Base-by-base conservation (phyloP, 1,140 invertebrate species). In the Agrilus planipennis region DNA sequence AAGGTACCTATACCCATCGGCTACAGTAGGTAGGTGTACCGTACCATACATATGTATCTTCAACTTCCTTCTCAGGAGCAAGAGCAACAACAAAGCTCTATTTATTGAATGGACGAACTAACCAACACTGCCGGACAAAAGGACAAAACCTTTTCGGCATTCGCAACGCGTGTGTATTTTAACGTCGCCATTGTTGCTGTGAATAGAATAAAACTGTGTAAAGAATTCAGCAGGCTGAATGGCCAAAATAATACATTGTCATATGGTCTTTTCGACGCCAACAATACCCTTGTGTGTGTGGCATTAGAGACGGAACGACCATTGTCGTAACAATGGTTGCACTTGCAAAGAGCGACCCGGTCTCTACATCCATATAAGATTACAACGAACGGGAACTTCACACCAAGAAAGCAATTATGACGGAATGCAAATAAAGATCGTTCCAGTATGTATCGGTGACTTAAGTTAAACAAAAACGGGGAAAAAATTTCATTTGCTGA, bases 151-250 rank as follows among this genome's bases (percentile, higher is more conserved):
- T 58, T n/a, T 58, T 57, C 54, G 58, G 58, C 51, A 56, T 60
- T 57, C 47, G 53, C 47, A 58, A 58, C 57, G 55, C 56, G 58
- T 58, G 56, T 60, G 55, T 60, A 60, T 58, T 58, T 60, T 57
- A 57, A 54, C 51, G 36, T 51, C 28, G 49, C 53, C 47, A 51
- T 59, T 58, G 55, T 58, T 46, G 50, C 39, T 44, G 42, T 58
- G 49, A 60, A 60, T 58, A 56, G 57, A 56, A 57, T 59, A 54
- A 60, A 60, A 60, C 54, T 59, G 51, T 57, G 49, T 49, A 52
- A 48, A 40, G 43, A 46, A 56, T 58, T 58, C 50, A 57, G 54
- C 49, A 47, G 49, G 28, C 30, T 55, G 49, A 57, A 59, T 59
- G 47, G 53, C 52, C 47, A 53, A 59, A 57, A 59, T 59, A 59